phyloP scores from a whole-genome alignment of 2,888 invertebrate genomes.

The Drosophila kanekoi region DNA sequence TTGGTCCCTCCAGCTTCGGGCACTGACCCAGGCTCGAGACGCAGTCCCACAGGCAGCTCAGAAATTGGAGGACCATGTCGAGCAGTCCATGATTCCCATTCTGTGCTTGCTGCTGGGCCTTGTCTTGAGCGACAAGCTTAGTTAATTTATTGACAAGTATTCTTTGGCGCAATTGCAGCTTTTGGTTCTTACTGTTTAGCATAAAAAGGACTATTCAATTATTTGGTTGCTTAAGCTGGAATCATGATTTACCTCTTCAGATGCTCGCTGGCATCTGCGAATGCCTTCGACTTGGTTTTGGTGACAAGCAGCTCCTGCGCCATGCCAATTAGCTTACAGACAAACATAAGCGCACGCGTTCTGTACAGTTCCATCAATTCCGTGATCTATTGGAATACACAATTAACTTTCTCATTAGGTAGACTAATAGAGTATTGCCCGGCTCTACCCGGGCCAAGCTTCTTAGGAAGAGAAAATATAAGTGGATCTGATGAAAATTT shows the following conservation, averaged over 20 bases:
- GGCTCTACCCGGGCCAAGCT: no score
- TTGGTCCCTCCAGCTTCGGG: background rate
- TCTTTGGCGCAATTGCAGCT: slow-evolving; percentile 14
- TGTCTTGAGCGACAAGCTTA: background rate
- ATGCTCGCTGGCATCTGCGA: background rate
- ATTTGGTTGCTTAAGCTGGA: no score
- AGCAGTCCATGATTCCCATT: background rate
- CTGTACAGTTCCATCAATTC: slow-evolving; percentile 16
- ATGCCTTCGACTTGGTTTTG: slow-evolving; percentile 7
- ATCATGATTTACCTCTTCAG: slow-evolving; percentile 15
- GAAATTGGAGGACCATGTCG: background rate
- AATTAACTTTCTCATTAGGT: no score
- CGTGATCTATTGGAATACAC: background rate
- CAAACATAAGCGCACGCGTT: slow-evolving; percentile 21
- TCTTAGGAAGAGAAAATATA: no score
- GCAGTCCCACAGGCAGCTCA: slow-evolving; percentile 27
- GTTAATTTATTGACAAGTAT: background rate
- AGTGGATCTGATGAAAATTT: no score
- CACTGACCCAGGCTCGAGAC: slow-evolving; percentile 6
- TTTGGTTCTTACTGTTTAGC: slow-evolving; percentile 12
- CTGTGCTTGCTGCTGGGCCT: no score
- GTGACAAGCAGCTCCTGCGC: slow-evolving; percentile 8
- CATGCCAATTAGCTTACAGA: slow-evolving; percentile 10
- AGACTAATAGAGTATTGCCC: no score
- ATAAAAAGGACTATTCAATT: no score